Base-by-base conservation (phyloP, 2,113 vertebrate species). In the Pterophyllum scalare region DNA sequence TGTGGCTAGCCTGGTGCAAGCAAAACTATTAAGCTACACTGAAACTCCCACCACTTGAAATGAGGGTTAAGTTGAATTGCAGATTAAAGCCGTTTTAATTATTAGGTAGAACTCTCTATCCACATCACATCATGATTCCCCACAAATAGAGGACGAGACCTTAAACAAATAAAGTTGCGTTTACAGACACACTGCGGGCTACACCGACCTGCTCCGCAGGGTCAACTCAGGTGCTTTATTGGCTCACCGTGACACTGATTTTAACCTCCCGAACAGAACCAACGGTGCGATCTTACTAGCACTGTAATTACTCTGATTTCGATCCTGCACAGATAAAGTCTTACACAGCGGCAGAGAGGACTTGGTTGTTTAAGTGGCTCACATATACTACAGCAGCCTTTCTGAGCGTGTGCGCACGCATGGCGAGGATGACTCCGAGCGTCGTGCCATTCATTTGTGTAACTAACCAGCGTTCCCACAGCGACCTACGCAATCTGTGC, bases 231-330 rank as follows among this genome's bases (percentile, higher is more conserved):
- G 2, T 13, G 54, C 7, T 22, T 8, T 22, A 40, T 4, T 20
- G 22, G 52, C 57, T 28, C 75, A 28, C n/a, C 49, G 38, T 74
- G 79, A 81, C 79, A 60, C 14, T 33, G 54, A 80, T 19, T 26
- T 52, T 72, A 70, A 19, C 46, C 64, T 1, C 26, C 64, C 24
- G 26, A 12, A 15, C 58, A 60, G 75, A 26, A 17, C 26, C 77
- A 65, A 33, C 14, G 11, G 6, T 52, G 56, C 17, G 19, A 49
- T 49, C 24, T 49, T 70, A 49, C 15, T 49, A 49, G 46, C 28
- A 0, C 9, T 67, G 40, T 46, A 67, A 67, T 46, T 22, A 11
- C 40, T 19, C 8, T 26, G 0, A 28, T 67, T 67, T 67, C 26
- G 40, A 67, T 49, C 0, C 40, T 67, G 49, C 64, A 12, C 64